Conservation (phyloP, 2,888 invertebrate species). For the Leptinotarsa juncta region DNA sequence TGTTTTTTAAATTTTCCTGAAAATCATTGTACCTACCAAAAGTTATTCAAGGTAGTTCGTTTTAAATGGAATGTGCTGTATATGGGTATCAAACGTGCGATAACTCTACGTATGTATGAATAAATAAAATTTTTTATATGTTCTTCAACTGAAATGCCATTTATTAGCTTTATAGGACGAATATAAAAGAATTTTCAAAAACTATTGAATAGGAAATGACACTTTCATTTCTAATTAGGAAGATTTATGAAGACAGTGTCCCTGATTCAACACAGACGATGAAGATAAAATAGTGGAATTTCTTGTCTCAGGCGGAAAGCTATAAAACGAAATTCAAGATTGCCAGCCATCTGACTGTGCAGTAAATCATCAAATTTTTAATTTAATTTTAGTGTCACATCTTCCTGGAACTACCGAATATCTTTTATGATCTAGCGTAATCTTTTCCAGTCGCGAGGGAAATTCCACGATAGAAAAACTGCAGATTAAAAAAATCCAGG, state of each 20-base stretch:
- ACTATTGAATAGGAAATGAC: background rate
- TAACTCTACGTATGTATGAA: no score
- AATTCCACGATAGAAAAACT: slow-evolving; percentile 21
- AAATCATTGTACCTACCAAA: no score
- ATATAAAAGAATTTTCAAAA: no score
- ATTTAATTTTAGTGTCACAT: slow-evolving; percentile 29
- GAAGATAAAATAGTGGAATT: slow-evolving; percentile 9
- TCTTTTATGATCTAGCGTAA: slow-evolving; percentile 19
- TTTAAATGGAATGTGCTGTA: no score
- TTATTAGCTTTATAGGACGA: background rate
- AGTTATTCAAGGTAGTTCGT: no score
- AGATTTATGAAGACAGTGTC: background rate
- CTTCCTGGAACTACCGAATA: slow-evolving; percentile 22
- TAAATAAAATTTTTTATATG: background rate
- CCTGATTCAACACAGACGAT: background rate
- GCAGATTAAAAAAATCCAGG: slow-evolving; percentile 12
- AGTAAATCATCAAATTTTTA: slow-evolving; percentile 30
- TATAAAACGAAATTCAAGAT: slow-evolving; percentile 26
- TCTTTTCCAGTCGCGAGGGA: slow-evolving; percentile 20
- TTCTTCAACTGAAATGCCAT: background rate
- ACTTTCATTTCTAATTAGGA: background rate
- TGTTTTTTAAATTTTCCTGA: no score
- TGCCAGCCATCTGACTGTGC: slow-evolving; percentile 20
- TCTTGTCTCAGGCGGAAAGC: background rate
- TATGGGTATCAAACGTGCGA: no score